A percentile compares a stretch with the other conserved stretches of the same genome.
Evolutionary conservation across 2,113 vertebrate genomes (phyloP).

Genomic region (Dascyllus trimaculatus): DNA sequence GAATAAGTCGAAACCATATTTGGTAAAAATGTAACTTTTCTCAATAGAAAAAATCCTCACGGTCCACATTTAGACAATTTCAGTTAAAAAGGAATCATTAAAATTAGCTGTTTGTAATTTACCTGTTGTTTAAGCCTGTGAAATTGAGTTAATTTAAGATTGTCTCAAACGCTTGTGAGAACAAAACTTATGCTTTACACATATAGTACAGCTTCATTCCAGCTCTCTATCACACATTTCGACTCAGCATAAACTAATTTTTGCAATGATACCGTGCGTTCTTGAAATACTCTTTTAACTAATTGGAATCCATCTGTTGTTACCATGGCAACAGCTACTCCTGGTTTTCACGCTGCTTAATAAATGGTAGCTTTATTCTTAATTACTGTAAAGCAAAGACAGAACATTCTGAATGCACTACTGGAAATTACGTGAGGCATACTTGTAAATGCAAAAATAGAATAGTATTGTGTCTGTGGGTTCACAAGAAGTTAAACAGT

Average conservation of each 20-base stretch:
- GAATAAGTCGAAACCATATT: not conserved
- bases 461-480: not conserved
- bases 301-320: not conserved
- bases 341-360: not conserved
- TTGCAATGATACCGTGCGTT: no score
- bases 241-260: no score
- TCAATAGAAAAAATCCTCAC: no score
- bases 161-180: no score
- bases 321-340: slow-evolving; percentile 42
- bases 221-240: no score
- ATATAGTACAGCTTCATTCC: no score
- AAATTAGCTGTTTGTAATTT: no score
- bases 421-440: not conserved
- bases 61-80: no score
- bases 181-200: no score
- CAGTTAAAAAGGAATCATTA: no score
- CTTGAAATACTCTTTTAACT: not conserved
- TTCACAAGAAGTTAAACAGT: slow-evolving; percentile 27
- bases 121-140: no score
- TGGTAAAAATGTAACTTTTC: not conserved
- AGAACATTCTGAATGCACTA: not conserved
- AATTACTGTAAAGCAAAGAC: not conserved
- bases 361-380: not conserved
- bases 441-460: not conserved
- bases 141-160: no score